A percentile compares a stretch with the other conserved stretches of the same genome.
Conservation (phyloP, 1,140 invertebrate species). For the Cydia fagiglandana region DNA sequence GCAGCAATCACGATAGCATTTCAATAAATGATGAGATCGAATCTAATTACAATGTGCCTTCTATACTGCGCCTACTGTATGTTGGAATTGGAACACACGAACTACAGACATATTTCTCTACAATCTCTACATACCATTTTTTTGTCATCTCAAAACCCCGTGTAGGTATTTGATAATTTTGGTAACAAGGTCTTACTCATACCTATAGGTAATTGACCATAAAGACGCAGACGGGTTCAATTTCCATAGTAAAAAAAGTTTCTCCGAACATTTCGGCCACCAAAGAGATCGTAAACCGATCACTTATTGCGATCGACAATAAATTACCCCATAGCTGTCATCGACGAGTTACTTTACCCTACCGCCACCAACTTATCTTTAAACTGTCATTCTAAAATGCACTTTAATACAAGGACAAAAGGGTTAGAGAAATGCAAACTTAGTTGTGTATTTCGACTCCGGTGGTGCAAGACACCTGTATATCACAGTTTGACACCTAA, state of each 20-base stretch:
- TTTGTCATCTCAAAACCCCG: neutral
- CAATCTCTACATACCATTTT: neutral
- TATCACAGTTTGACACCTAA: conserved; percentile 61
- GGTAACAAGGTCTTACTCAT: neutral
- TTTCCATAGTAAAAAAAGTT: neutral
- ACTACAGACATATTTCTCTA: too few species aligned
- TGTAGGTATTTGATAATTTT: neutral
- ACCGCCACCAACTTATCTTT: neutral
- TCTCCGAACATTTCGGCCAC: conserved; percentile 9
- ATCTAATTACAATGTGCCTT: too few species aligned
- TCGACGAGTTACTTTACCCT: conserved; percentile 3
- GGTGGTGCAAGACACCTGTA: conserved; percentile 57
- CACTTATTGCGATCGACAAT: conserved; percentile 27
- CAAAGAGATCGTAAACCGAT: conserved; percentile 9
- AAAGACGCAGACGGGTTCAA: neutral
- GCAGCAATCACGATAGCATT: too few species aligned
- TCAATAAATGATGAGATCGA: too few species aligned
- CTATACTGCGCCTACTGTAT: too few species aligned
- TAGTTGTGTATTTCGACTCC: conserved; percentile 35
- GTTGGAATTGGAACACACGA: too few species aligned
- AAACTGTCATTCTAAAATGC: neutral
- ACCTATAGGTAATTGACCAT: conserved; percentile 3
- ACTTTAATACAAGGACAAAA: neutral
- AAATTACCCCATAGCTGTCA: conserved; percentile 1
- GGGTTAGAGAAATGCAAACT: neutral